Base-by-base conservation (phyloP, 2,797 vertebrate genomes). In the Leptoclinus maculatus region DNA sequence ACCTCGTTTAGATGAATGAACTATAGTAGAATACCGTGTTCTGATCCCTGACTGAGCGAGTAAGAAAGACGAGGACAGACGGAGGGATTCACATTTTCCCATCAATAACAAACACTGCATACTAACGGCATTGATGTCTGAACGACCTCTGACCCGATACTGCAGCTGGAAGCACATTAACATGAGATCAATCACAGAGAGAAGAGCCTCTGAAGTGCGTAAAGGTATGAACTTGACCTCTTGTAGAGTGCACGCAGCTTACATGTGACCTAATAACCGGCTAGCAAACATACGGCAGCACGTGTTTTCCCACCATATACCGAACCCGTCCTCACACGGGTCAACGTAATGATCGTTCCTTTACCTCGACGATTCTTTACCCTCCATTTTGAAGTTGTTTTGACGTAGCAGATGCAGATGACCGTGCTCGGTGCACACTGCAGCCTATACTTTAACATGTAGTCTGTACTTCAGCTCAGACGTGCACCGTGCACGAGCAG, bases 371-470 rank as follows among this genome's bases (percentile, higher is more conserved):
- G 11, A 14, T 32, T 11, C 27, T 25, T 16, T 4, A 16, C 6
- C 56, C 13, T 41, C 41, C 27, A 41, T 58, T 70, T 17, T 66
- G n/a, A 74, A 12, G 47, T 66, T 67, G 83, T 77, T 60, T 76
- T 74, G 68, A 51, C 2, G 5, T 12, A n/a, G 41, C 7, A 19
- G 10, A 23, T 27, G 17, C 25, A 62, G 66, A 53, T 80, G 66
- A 86, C 36, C 71, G 11, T 17, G 23, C 58, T 45, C 41, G n/a
- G 70, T 1, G 56, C n/a, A 49, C 49, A 81, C 67, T 0, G 53
- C 70, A 86, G 84, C 72, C 84, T 84, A 65, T 81, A 86, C 70
- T 83, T 83, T 81, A 65, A 23, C 76, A 2, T 8, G 54, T 0
- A 41, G 7, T 47, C 6, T 53, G 47, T 69, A 86, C 73, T 86